These are phyloP conservation scores for Daboia siamensis DNA, from an alignment of 2,113 vertebrate genomes.

Conservation along the genomic window DNA sequence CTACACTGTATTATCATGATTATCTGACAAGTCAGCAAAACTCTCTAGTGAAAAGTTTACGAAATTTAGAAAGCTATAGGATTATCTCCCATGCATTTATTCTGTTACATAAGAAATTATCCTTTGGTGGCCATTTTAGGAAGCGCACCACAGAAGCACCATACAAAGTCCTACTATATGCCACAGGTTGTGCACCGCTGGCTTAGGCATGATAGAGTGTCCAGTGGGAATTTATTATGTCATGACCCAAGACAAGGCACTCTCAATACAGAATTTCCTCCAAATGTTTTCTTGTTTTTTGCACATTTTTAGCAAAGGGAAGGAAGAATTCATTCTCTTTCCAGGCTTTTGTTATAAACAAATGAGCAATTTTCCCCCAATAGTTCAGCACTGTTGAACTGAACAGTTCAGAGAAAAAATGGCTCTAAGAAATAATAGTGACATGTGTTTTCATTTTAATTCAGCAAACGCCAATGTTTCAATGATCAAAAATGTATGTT, in stretches of 20 bases:
- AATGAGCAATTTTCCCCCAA: no score
- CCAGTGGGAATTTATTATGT: not conserved
- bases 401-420: no score
- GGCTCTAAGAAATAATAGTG: no score
- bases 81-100: not conserved
- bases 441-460: no score
- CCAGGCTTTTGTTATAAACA: no score
- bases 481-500: not conserved
- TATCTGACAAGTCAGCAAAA: not conserved
- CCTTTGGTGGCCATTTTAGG: not conserved
- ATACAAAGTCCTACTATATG: not conserved
- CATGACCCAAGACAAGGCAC: not conserved
- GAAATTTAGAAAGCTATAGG: not conserved
- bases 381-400: no score
- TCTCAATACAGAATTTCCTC: not conserved
- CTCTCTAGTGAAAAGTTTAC: not conserved
- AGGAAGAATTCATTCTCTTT: not conserved
- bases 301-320: not conserved
- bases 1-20: not conserved
- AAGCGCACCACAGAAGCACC: not conserved
- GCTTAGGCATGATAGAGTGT: not conserved
- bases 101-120: not conserved
- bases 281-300: not conserved
- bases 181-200: not conserved
- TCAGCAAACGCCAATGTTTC: not conserved